A percentile compares a stretch with the other conserved stretches of the same genome.
Conservation (phyloP, 1,140 invertebrate genomes). For the Lepidurus arcticus region DNA sequence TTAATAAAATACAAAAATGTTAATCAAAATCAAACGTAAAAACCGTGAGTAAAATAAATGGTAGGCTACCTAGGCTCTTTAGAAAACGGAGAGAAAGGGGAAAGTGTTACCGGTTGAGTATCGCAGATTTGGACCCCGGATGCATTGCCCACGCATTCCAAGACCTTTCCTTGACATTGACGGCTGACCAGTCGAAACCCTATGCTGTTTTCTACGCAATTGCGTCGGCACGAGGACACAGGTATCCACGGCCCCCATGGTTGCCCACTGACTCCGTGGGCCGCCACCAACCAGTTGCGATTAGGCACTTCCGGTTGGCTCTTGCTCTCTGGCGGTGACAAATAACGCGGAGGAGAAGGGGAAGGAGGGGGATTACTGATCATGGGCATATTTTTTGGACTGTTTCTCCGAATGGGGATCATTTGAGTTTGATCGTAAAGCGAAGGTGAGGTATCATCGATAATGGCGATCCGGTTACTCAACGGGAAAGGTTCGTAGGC, state of each 20-base stretch:
- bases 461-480: neutral
- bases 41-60: too few species aligned
- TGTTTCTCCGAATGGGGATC: neutral
- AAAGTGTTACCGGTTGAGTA: neutral
- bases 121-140: neutral
- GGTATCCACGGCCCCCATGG: neutral
- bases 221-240: neutral
- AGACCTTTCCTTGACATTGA: neutral
- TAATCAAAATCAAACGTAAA: too few species aligned
- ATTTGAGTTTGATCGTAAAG: neutral
- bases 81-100: neutral
- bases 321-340: neutral
- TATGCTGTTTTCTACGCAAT: conserved; percentile 3
- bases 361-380: neutral
- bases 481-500: neutral
- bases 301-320: neutral
- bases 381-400: neutral
- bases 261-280: neutral
- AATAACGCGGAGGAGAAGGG: neutral
- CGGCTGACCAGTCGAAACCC: neutral
- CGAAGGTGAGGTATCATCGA: neutral
- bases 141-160: neutral
- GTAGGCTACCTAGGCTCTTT: neutral
- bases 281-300: neutral
- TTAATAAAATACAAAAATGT: too few species aligned